These are phyloP conservation scores for Trichogramma pretiosum DNA, from an alignment of 1,140 invertebrate genomes.

Conservation along the genomic window DNA sequence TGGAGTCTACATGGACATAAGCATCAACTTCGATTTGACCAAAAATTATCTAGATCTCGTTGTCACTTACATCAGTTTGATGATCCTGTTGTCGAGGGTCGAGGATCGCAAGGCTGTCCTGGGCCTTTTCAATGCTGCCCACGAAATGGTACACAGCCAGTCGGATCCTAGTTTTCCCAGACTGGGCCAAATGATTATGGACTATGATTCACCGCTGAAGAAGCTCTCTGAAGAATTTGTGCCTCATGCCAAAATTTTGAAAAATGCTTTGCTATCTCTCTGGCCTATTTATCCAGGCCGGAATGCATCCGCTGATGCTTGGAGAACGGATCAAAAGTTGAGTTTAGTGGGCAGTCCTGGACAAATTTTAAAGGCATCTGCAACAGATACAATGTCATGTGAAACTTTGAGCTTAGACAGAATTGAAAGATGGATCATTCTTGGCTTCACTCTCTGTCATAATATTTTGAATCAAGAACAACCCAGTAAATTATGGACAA, in stretches of 20 bases:
- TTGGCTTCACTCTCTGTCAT: constrained; percentile 87
- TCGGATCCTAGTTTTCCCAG: constrained; percentile 88
- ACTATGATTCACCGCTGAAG: constrained; percentile 93
- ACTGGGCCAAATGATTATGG: constrained; percentile 93
- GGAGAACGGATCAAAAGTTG: constrained; percentile 87
- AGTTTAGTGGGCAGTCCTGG: constrained; percentile 87
- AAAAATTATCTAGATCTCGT: constrained; percentile 93
- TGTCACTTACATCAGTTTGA: constrained; percentile 85
- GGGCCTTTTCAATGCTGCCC: constrained; percentile 93
- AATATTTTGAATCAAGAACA: constrained; percentile 70
- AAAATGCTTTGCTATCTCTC: constrained; percentile 78
- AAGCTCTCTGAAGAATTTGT: constrained; percentile 96
- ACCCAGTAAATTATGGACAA: constrained; percentile 82
- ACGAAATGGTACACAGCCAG: constrained; percentile 90
- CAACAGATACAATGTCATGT: constrained; percentile 93
- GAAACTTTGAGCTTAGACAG: constrained; percentile 92
- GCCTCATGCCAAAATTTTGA: constrained; percentile 82
- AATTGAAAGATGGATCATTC: constrained; percentile 95
- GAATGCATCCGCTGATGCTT: constrained; percentile 88
- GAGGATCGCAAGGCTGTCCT: constrained; percentile 96
- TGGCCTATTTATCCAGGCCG: constrained; percentile 78
- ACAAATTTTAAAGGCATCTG: constrained; percentile 85
- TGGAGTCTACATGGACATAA: constrained; percentile 89
- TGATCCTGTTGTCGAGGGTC: constrained; percentile 92
- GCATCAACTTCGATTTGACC: constrained; percentile 92